Percentiles rank a stretch among this genome's conserved stretches.
These are phyloP conservation scores for Hemaris fuciformis DNA, from an alignment of 2,888 invertebrate genomes.

Conservation along the genomic window DNA sequence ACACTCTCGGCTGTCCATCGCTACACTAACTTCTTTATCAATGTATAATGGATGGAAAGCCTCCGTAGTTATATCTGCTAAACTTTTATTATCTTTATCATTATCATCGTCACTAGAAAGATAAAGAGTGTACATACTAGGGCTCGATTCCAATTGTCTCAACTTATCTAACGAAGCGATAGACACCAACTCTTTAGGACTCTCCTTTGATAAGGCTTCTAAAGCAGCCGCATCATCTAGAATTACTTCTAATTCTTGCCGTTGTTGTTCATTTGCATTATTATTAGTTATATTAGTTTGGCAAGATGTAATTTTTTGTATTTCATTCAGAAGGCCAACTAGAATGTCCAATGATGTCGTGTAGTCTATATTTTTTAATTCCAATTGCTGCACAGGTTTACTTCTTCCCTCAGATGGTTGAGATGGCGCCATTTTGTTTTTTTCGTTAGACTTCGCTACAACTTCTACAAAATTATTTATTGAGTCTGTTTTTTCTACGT, in stretches of 20 bases:
- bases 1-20: slow-evolving; percentile 34
- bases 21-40: slow-evolving; percentile 57
- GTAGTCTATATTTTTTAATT: slow-evolving; percentile 39
- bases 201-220: slow-evolving; percentile 32
- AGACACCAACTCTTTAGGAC: slow-evolving; percentile 39
- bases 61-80: background rate
- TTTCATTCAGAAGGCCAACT: slow-evolving; percentile 67
- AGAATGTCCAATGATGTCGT: slow-evolving; percentile 66
- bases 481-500: background rate
- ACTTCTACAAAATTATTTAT: background rate
- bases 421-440: too few species aligned
- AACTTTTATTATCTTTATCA: background rate
- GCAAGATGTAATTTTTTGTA: slow-evolving; percentile 63
- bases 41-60: slow-evolving; percentile 18
- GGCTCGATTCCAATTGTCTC: slow-evolving; percentile 44
- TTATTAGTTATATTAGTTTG: slow-evolving; percentile 43
- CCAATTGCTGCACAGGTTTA: background rate
- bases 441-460: background rate
- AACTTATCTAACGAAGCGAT: slow-evolving; percentile 49
- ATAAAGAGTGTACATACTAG: slow-evolving; percentile 47
- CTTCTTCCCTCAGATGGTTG: background rate
- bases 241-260: slow-evolving; percentile 41
- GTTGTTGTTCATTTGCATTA: slow-evolving; percentile 22
- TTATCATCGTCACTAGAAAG: slow-evolving; percentile 33
- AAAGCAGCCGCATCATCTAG: slow-evolving; percentile 34